Conservation (phyloP, 2,888 invertebrate genomes). For the Plemyria rubiginata region DNA sequence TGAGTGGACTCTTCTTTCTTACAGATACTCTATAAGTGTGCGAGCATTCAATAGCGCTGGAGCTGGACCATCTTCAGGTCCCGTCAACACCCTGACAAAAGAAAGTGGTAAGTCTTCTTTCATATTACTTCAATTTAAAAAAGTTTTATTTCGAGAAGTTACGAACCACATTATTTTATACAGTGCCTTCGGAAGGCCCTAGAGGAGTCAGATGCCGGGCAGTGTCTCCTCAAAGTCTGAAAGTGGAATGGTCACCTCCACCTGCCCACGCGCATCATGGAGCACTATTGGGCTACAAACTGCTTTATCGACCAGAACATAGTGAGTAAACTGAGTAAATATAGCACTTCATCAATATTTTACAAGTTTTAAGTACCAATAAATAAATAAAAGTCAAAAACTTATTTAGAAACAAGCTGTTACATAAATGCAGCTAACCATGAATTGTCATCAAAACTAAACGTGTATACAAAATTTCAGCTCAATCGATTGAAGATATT, state of each 20-base stretch:
- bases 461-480: too few relatives aligned
- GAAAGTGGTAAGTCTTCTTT: conserved; percentile 89
- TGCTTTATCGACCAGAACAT: conserved; percentile 89
- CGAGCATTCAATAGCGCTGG: conserved; percentile 94
- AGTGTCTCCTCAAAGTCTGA: conserved; percentile 91
- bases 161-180: neutral
- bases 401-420: too few relatives aligned
- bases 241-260: conserved; percentile 91
- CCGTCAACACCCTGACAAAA: conserved; percentile 91
- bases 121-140: too few relatives aligned
- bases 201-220: conserved; percentile 90
- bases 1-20: conserved; percentile 25
- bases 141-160: too few relatives aligned
- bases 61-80: conserved; percentile 91
- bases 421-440: too few relatives aligned
- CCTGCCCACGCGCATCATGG: conserved; percentile 90
- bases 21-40: conserved; percentile 91
- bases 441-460: too few relatives aligned
- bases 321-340: conserved; percentile 60
- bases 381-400: too few relatives aligned
- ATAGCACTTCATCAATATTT: neutral
- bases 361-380: too few relatives aligned
- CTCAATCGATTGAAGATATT: too few relatives aligned
- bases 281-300: conserved; percentile 92
- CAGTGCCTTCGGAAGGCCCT: conserved; percentile 92